These are phyloP conservation scores for Tadarida brasiliensis DNA, from an alignment of 2,797 vertebrate species.

Conservation along the genomic window DNA sequence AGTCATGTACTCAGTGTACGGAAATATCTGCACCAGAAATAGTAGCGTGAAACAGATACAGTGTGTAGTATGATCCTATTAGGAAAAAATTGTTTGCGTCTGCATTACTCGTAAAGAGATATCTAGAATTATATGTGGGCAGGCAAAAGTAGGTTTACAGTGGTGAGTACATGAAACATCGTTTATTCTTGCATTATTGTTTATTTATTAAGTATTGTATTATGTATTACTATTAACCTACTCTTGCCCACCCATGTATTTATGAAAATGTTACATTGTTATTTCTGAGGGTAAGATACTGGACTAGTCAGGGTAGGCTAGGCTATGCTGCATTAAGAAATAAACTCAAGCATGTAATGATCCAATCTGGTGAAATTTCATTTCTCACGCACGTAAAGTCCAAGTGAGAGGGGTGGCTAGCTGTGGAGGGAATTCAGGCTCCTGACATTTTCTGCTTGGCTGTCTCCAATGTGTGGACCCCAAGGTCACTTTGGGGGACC, in stretches of 20 bases:
- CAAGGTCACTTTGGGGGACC: background rate
- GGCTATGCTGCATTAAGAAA: background rate
- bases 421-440: background rate
- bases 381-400: background rate
- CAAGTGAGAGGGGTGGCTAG: accelerated
- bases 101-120: background rate
- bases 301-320: background rate
- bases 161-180: background rate
- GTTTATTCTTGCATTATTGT: background rate
- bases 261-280: background rate
- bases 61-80: background rate
- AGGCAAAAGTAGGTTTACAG: background rate
- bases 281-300: background rate
- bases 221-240: background rate
- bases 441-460: no score
- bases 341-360: background rate
- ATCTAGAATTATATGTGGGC: background rate
- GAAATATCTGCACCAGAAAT: background rate
- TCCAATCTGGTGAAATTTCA: background rate
- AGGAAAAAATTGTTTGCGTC: background rate
- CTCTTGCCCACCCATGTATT: background rate
- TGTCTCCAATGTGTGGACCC: background rate
- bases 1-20: background rate
- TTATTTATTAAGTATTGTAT: background rate
- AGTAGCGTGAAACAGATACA: background rate